Base-by-base conservation (phyloP, 2,797 vertebrate genomes). In the Chaetodon trifasciatus region DNA sequence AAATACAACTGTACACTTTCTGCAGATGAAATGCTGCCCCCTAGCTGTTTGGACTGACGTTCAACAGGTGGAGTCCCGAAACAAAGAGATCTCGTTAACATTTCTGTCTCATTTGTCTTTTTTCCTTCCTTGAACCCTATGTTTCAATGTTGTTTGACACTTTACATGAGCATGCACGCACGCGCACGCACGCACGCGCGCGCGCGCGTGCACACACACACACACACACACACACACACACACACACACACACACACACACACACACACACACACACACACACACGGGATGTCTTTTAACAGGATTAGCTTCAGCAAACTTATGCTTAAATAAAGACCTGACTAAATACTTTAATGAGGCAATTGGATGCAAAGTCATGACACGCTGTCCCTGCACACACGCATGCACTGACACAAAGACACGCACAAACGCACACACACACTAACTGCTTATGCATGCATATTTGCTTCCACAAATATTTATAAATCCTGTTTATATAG, bases 301-400 rank as follows among this genome's bases (percentile, higher is more conserved):
- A 73, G 84, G 73, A 83, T 86, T 74, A 76, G 16, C 74, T 49
- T 32, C 44, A 3, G 8, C 28, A 52, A 67, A 28, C 56, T 78
- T 15, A 46, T 55, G 67, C 53, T 62, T 78, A 70, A 83, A 71
- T 71, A 74, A 68, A 80, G 50, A 64, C 76, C 74, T 75, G 60
- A 73, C 60, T 86, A 66, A 88, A 86, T 70, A 74, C 75, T 65
- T 58, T 83, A 88, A 83, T 86, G 80, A 91, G 70, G 56, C 39
- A 76, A 82, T 11, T 67, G 62, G 85, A 89, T 87, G 87, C 81
- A 88, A 78, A 89, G 77, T 77, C 89, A 85, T 76, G 69, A 77
- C 10, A 49, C 42, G 35, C 17, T 81, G 8, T 56, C 35, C 17
- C 15, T 32, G 10, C 15, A 68, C 32, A 44, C 28, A 66, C 64